phyloP scores from a whole-genome alignment of 92 coral and sea anemone genomes.

The Galaxea fascicularis region DNA sequence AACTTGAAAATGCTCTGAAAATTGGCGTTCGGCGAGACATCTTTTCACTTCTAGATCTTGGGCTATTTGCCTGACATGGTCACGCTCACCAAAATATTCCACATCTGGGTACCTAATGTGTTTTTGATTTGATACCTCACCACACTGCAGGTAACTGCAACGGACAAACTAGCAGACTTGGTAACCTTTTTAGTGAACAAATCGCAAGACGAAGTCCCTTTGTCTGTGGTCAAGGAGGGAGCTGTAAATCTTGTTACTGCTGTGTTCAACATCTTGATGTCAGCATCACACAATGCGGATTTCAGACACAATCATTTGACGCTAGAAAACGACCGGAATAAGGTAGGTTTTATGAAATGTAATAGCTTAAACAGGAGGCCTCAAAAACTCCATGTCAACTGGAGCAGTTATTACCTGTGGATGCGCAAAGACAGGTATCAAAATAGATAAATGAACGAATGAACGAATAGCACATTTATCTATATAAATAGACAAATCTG shows the following conservation, averaged over 20 bases:
- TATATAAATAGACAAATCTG: no score
- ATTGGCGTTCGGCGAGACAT: no score
- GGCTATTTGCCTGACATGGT: no score
- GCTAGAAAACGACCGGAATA: constrained; percentile 1
- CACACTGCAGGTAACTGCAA: constrained; percentile 44
- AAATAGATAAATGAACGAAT: no score
- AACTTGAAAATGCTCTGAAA: no score
- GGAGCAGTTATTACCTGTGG: no score
- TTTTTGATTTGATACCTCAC: background rate
- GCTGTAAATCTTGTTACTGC: constrained; percentile 63
- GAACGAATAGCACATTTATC: no score
- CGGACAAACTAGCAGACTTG: constrained; percentile 49
- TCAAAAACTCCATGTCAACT: background rate
- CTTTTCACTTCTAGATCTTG: no score
- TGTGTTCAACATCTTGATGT: constrained; percentile 58
- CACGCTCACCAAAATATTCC: no score
- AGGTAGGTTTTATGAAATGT: background rate
- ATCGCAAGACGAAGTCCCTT: constrained; percentile 56
- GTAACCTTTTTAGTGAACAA: constrained; percentile 45
- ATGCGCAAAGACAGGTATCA: background rate
- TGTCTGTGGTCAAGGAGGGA: constrained; percentile 52
- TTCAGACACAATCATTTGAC: background rate
- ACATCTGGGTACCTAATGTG: no score
- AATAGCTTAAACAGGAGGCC: background rate
- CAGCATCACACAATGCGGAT: constrained; percentile 65